Conservation (phyloP, 2,797 vertebrate species). For the Pelodytes ibericus region DNA sequence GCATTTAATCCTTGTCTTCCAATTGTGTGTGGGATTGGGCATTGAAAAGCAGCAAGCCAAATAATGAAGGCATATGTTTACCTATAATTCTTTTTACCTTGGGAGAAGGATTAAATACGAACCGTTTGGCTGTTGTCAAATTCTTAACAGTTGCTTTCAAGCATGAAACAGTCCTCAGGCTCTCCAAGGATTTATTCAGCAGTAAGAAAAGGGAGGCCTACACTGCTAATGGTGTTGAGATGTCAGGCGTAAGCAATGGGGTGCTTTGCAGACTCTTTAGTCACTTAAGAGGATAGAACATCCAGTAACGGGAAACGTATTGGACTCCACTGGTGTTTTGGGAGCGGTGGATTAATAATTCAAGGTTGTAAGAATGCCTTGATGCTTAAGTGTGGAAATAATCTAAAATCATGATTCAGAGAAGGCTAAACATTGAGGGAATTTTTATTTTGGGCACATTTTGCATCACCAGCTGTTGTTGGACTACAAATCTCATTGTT, state of each 20-base stretch:
- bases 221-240: slow-evolving; percentile 82
- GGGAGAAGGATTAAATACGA: slow-evolving; percentile 88
- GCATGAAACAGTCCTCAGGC: slow-evolving; percentile 82
- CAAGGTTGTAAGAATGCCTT: slow-evolving; percentile 68
- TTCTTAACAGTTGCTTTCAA: slow-evolving; percentile 86
- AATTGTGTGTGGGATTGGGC: slow-evolving; percentile 79
- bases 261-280: slow-evolving; percentile 78
- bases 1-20: slow-evolving; percentile 80
- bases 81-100: slow-evolving; percentile 87
- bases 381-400: slow-evolving; percentile 70
- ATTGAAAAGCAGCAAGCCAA: slow-evolving; percentile 87
- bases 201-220: slow-evolving; percentile 84
- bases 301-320: slow-evolving; percentile 77
- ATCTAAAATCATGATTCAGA: slow-evolving; percentile 75
- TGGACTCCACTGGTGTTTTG: slow-evolving; percentile 67
- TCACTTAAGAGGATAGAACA: slow-evolving; percentile 79
- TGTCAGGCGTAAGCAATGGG: slow-evolving; percentile 78
- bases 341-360: slow-evolving; percentile 82
- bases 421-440: slow-evolving; percentile 66
- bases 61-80: slow-evolving; percentile 91
- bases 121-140: slow-evolving; percentile 86
- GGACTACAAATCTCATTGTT: not conserved
- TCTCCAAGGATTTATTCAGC: slow-evolving; percentile 82
- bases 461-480: not conserved
- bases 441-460: slow-evolving; percentile 55